These are phyloP conservation scores for Heliconius melpomene DNA, from an alignment of 1,140 invertebrate genomes.

Conservation along the genomic window DNA sequence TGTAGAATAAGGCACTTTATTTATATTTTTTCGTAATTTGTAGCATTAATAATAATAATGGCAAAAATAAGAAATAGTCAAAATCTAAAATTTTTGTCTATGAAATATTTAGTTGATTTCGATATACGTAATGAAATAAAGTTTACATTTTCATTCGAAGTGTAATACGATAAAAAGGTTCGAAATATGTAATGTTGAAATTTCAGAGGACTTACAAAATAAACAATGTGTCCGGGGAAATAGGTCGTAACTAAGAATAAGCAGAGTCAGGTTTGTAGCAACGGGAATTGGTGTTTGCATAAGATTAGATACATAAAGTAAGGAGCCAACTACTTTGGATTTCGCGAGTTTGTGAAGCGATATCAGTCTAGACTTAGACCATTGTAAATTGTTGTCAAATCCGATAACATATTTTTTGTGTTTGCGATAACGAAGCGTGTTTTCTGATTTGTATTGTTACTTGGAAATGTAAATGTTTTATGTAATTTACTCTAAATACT, in stretches of 20 bases:
- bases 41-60: not conserved
- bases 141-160: not conserved
- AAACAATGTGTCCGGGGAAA: constrained; percentile 47
- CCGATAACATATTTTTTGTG: not conserved
- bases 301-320: constrained; percentile 61
- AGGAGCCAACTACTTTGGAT: constrained; percentile 33
- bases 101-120: not conserved
- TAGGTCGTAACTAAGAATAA: constrained; percentile 62
- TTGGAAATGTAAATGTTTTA: not conserved
- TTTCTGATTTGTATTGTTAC: not conserved
- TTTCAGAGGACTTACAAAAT: constrained; percentile 47
- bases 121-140: not conserved
- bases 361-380: constrained; percentile 6
- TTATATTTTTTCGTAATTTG: not conserved
- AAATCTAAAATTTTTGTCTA: not conserved
- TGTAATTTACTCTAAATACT: not conserved
- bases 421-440: not conserved
- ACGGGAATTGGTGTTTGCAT: constrained; percentile 48
- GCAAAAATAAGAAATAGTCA: not conserved
- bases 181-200: constrained; percentile 22
- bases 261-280: constrained; percentile 47
- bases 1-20: not conserved
- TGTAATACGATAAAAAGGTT: constrained; percentile 7
- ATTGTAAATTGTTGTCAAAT: constrained; percentile 18
- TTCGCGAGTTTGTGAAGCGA: constrained; percentile 20